Evolutionary conservation across 2,113 vertebrate species (phyloP).

Genomic region (Pseudopipra pipra): DNA sequence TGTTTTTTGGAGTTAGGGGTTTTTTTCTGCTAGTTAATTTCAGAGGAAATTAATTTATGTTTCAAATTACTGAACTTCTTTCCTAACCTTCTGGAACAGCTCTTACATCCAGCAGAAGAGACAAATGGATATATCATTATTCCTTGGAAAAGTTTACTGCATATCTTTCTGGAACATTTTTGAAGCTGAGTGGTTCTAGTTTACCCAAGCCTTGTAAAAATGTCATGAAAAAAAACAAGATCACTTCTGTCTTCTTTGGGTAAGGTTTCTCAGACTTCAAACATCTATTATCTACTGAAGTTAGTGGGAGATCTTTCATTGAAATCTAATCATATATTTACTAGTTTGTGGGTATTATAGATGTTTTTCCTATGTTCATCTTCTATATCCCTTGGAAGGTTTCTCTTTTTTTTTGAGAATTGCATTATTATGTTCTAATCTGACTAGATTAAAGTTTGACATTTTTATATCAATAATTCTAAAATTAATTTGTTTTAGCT

Average conservation of each 20-base stretch:
- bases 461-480: not conserved
- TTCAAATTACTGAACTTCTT: slow-evolving; percentile 9
- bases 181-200: not conserved
- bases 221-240: not conserved
- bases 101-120: not conserved
- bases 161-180: not conserved
- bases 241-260: not conserved
- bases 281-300: not conserved
- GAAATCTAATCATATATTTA: not conserved
- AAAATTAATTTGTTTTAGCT: not conserved
- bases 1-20: not conserved
- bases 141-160: not conserved
- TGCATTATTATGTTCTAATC: not conserved
- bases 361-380: not conserved
- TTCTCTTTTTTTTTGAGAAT: not conserved
- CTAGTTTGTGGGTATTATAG: not conserved
- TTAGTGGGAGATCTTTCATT: not conserved
- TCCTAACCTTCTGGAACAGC: not conserved
- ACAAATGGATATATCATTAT: not conserved
- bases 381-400: not conserved
- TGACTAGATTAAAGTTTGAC: not conserved
- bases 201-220: not conserved
- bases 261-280: not conserved
- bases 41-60: not conserved
- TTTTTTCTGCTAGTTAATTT: not conserved